Base-by-base conservation (phyloP, 2,888 invertebrate species). In the Latrodectus hesperus region DNA sequence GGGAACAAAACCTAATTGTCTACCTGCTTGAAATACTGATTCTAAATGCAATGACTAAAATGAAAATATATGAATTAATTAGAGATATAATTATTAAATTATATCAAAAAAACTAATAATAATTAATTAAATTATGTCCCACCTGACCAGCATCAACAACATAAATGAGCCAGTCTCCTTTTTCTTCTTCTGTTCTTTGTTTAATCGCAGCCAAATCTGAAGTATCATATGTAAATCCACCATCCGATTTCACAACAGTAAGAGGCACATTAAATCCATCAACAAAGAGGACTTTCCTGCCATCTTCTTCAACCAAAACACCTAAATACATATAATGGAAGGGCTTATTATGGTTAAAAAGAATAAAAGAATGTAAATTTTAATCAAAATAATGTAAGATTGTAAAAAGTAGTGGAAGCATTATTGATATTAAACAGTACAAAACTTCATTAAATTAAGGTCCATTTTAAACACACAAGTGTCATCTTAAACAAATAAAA, bases 211-310 rank as follows among this genome's bases (percentile, higher is more conserved):
- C 98, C 94, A 99, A 94, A 92, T 99, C 99, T 0, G 99, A 99
- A 0, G 99, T 99, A 92, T 99, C 99, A 92, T 99, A 99, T 0
- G 99, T 99, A 91, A 92, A 95, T 17, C 98, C 98, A 55, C 99
- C 99, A 92, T 99, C 99, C 1, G 98, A 97, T 93, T 99, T 99
- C 0, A 99, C 95, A 49, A 99, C 94, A 0, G 98, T 99, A 80
- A 99, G 92, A 0, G 99, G 99, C 87, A 99, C 91, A 9, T 73
- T 78, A 71, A 91, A 91, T 8, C 92, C 93, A 1, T 91, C 91
- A 0, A 93, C 92, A 91, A 92, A 94, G 91, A 93, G 91, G 9
- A 94, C 95, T 78, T 95, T 95, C 5, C 94, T 93, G 22, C 94
- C 94, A 10, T 94, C 94, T 86, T 94, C 94, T 67, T 93, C 94